A percentile compares a stretch with the other conserved stretches of the same genome.
phyloP scores from a whole-genome alignment of 2,113 vertebrate species.

The Pangasianodon hypophthalmus region DNA sequence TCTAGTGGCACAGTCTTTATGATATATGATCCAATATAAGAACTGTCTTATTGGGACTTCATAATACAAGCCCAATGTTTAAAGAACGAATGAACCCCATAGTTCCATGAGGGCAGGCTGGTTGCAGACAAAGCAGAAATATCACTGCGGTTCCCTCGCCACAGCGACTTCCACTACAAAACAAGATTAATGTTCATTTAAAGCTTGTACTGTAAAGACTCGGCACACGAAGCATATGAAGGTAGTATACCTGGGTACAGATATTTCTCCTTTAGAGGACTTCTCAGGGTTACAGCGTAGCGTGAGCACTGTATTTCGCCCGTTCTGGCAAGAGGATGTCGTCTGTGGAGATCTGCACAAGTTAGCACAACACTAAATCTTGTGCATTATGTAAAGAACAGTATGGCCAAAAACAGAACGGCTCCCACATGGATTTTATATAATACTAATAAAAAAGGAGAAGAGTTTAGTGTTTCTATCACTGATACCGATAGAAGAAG shows the following conservation, averaged over 20 bases:
- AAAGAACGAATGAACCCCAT: background rate
- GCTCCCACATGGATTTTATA: background rate
- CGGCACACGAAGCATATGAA: background rate
- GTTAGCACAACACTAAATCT: background rate
- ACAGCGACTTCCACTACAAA: background rate
- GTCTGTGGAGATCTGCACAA: constrained; percentile 80
- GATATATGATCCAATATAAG: background rate
- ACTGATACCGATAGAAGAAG: constrained; percentile 89
- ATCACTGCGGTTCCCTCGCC: background rate
- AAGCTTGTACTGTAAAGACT: background rate
- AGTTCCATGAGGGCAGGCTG: background rate
- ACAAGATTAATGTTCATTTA: constrained; percentile 6
- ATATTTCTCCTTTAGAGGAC: constrained; percentile 79
- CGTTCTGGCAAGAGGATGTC: constrained; percentile 86
- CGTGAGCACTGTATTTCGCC: constrained; percentile 86
- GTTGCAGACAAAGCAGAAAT: background rate
- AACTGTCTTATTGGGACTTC: background rate
- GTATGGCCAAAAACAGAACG: constrained; percentile 1
- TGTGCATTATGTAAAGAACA: constrained; percentile 2
- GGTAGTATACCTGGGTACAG: constrained; percentile 83
- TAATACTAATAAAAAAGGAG: background rate
- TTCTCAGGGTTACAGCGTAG: constrained; percentile 86
- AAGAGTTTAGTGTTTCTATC: background rate
- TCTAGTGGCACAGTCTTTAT: background rate
- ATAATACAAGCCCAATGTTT: background rate